These are phyloP conservation scores for Selene dorsalis DNA, from an alignment of 2,797 vertebrate genomes.

Conservation along the genomic window DNA sequence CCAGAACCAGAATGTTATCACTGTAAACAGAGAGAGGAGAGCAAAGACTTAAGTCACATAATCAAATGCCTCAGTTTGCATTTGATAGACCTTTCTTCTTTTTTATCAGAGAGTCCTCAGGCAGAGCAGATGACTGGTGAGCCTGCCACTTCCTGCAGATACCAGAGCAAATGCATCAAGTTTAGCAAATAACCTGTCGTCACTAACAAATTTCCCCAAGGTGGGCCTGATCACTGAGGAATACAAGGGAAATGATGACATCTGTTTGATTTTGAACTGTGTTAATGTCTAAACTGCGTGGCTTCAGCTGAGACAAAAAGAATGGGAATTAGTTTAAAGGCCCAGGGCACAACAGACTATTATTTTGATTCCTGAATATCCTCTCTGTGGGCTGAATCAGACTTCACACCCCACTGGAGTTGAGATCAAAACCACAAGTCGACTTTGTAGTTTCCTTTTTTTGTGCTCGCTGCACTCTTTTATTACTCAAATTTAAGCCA, in stretches of 20 bases:
- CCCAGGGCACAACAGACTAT: conserved; percentile 46
- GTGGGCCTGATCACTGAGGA: conserved; percentile 53
- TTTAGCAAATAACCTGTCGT: conserved; percentile 56
- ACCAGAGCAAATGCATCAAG: conserved; percentile 49
- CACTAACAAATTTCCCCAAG: conserved; percentile 57
- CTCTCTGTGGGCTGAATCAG: conserved; percentile 40
- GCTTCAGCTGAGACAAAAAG: conserved; percentile 47
- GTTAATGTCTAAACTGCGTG: conserved; percentile 40
- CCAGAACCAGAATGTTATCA: conserved; percentile 98
- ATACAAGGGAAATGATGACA: conserved; percentile 57
- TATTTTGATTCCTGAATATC: conserved; percentile 65
- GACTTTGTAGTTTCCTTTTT: conserved; percentile 52
- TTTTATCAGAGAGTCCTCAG: conserved; percentile 39
- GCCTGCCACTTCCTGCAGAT: conserved; percentile 44
- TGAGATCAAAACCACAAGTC: conserved; percentile 59
- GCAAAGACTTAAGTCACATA: conserved; percentile 27
- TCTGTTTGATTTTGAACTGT: conserved; percentile 53
- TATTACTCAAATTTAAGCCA: conserved; percentile 31
- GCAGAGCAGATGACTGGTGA: conserved; percentile 32
- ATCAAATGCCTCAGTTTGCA: conserved; percentile 31
- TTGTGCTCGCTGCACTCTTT: conserved; percentile 10
- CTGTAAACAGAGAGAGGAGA: conserved; percentile 79
- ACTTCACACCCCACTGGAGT: conserved; percentile 45
- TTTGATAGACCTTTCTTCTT: background rate
- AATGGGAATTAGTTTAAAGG: conserved; percentile 54